A percentile compares a stretch with the other conserved stretches of the same genome.
Evolutionary conservation across 2,797 vertebrate species (phyloP).

Genomic region (Discoglossus pictus): DNA sequence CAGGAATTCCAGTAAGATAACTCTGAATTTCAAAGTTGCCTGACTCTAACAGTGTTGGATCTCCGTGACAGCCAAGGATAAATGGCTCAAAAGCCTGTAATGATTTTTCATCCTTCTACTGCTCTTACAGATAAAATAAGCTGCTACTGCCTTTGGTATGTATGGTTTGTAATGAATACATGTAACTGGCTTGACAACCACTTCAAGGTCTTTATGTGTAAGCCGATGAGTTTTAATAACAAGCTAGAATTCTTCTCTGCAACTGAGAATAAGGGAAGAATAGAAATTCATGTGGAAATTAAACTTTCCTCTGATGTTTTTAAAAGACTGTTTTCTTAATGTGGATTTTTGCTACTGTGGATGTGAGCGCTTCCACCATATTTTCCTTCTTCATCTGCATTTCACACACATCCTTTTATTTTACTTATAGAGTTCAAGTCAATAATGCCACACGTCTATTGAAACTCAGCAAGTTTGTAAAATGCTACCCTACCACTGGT

Average conservation of each 20-base stretch:
- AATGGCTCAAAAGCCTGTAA: slow-evolving; percentile 6
- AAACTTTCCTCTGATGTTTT: slow-evolving; percentile 17
- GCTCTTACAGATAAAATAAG: slow-evolving; percentile 18
- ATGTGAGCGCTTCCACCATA: slow-evolving; percentile 10
- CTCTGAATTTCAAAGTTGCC: background rate
- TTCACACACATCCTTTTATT: slow-evolving; percentile 1
- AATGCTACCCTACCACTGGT: slow-evolving; percentile 28
- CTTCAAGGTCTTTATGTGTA: slow-evolving; percentile 34
- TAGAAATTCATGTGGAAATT: slow-evolving; percentile 14
- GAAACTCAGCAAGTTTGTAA: slow-evolving; percentile 18
- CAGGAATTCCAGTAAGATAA: slow-evolving; percentile 5
- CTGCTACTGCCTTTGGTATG: slow-evolving; percentile 9
- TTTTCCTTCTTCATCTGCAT: slow-evolving; percentile 7
- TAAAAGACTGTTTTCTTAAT: slow-evolving; percentile 30
- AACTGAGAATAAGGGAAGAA: background rate
- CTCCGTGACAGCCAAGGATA: background rate
- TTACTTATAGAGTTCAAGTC: slow-evolving; percentile 11
- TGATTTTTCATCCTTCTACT: slow-evolving; percentile 27
- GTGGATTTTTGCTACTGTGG: slow-evolving; percentile 37
- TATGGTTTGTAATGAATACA: slow-evolving; percentile 22
- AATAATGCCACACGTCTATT: slow-evolving; percentile 9
- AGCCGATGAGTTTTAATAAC: slow-evolving; percentile 20
- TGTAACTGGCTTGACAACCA: slow-evolving; percentile 11
- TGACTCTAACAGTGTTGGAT: background rate
- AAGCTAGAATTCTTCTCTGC: slow-evolving; percentile 13